Percentiles rank a stretch among this genome's conserved stretches.
Conservation (phyloP, 1,140 invertebrate genomes). For the Drosophila lini region DNA sequence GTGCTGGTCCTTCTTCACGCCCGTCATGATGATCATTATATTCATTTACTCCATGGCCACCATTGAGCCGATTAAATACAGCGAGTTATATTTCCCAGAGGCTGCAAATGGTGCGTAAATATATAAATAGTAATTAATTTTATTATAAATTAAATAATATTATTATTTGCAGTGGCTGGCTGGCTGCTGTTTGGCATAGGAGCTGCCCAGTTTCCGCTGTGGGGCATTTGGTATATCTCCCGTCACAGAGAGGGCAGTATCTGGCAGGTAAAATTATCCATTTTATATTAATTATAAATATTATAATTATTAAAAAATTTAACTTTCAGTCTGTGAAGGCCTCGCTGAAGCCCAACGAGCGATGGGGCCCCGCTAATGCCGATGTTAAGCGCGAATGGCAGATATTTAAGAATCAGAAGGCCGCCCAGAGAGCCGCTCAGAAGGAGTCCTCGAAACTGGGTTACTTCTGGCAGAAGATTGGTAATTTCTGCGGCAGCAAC, state of each 20-base stretch:
- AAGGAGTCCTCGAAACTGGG: constrained; percentile 58
- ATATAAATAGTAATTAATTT: too few relatives aligned
- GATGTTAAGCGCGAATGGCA: constrained; percentile 86
- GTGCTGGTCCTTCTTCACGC: constrained; percentile 92
- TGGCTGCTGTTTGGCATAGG: constrained; percentile 85
- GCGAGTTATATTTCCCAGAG: constrained; percentile 84
- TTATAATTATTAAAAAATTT: constrained; percentile 18
- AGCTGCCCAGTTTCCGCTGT: constrained; percentile 85
- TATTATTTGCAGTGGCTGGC: constrained; percentile 71
- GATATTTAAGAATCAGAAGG: constrained; percentile 85
- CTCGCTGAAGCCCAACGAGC: constrained; percentile 85
- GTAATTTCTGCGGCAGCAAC: constrained; percentile 58
- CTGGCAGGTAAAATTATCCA: constrained; percentile 71
- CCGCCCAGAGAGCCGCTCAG: constrained; percentile 34
- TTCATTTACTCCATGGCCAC: constrained; percentile 88
- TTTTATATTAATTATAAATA: constrained; percentile 1
- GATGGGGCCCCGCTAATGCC: constrained; percentile 87
- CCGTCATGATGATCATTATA: constrained; percentile 89
- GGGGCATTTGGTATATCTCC: constrained; percentile 78
- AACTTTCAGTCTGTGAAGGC: constrained; percentile 85
- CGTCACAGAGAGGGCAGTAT: constrained; percentile 46
- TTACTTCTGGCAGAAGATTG: constrained; percentile 72
- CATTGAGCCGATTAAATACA: constrained; percentile 86
- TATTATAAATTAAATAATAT: neutral
- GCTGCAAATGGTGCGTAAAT: constrained; percentile 75